Evolutionary conservation across 2,888 invertebrate genomes (phyloP), one percentile per base, ranked within the genome.

Genomic region (Prosapia bicincta): DNA sequence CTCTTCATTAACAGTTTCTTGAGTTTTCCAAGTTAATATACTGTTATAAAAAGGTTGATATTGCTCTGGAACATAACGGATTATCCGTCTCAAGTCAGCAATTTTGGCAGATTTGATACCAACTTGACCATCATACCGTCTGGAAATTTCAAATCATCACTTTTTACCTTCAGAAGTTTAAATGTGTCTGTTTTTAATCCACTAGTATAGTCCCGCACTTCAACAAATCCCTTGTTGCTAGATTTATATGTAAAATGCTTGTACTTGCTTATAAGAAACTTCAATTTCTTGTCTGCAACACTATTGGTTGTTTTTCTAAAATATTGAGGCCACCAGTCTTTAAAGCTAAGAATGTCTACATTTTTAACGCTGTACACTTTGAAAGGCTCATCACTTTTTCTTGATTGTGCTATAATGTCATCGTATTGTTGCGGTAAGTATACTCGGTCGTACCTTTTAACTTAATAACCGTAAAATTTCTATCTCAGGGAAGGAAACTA

Each of bases 361-460:
- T 66, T 77, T 43, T 13, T 72, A 38, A 77, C 66, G 1, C 23
- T 20, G 6, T 78, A 72, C 26, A 73, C 76, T 72, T 69, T 23
- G 71, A 32, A 77, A 25, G 25, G 25, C 20, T 75, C 32, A 15
- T 66, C 26, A n/a, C 10, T 66, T 66, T 78, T 76, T 70, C 70
- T 77, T 10, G 77, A 73, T 32, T 23, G 71, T 15, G 38, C 43
- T 38, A 77, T 76, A 0, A 77, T 66, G 43, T 76, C 10, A 30
- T 71, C 68, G 28, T 78, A 78, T 32, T 77, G 69, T 54, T 72
- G 66, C 28, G 76, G 77, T 54, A 76, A 54, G 68, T 77, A 78
- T 7, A 79, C n/a, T n/a, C n/a, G n/a, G n/a, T n/a, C n/a, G n/a
- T n/a, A n/a, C n/a, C n/a, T n/a, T n/a, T n/a, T n/a, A n/a, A n/a